These are phyloP conservation scores for Avahi laniger DNA, from an alignment of 2,797 vertebrate genomes.

Conservation along the genomic window DNA sequence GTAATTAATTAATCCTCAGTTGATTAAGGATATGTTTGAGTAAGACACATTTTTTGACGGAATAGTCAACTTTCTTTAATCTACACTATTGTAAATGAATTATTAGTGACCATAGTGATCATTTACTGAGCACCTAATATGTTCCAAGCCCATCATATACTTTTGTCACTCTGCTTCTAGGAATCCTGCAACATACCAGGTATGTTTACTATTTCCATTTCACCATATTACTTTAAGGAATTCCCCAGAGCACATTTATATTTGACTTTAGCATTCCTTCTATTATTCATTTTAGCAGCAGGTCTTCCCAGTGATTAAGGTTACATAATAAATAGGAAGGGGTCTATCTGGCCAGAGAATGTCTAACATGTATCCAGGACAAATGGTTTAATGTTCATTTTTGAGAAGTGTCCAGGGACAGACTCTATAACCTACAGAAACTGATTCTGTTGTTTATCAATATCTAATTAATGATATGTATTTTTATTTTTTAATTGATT, in stretches of 20 bases:
- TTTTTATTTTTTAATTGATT: background rate
- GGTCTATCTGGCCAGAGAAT: background rate
- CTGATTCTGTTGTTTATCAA: background rate
- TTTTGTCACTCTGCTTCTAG: background rate
- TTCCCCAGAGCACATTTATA: background rate
- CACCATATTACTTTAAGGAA: background rate
- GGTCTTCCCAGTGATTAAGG: background rate
- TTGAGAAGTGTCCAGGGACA: background rate
- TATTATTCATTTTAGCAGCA: background rate
- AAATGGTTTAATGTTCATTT: background rate
- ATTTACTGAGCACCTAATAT: background rate
- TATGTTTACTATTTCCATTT: background rate
- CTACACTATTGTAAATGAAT: background rate
- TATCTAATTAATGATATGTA: background rate
- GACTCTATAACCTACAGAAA: background rate
- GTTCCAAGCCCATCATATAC: background rate
- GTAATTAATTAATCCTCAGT: background rate
- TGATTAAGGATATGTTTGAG: background rate
- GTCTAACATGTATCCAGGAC: background rate
- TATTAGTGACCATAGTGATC: background rate
- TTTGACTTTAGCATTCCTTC: background rate
- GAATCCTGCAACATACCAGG: background rate
- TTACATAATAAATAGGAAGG: background rate
- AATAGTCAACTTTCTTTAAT: background rate
- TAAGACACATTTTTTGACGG: background rate